Base-by-base conservation (phyloP, 2,113 vertebrate species). In the Penelope pileata region DNA sequence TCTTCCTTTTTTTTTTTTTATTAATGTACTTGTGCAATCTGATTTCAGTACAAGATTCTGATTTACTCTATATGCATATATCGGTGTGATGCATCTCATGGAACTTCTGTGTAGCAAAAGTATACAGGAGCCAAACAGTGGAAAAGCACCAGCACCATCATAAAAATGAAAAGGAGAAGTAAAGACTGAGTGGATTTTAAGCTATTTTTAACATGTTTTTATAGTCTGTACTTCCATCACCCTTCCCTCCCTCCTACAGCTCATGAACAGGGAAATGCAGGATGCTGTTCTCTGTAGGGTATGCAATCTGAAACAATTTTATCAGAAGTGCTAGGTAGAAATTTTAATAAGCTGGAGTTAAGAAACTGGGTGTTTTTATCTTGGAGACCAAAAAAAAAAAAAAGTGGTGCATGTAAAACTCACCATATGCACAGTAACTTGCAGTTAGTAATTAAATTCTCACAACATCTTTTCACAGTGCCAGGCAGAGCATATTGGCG, bases 401-500 rank as follows among this genome's bases (percentile, higher is more conserved):
- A 17, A 69, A 91, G 54, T 48, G 50, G 58, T 75, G 77, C 70
- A 68, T 92, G 94, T 95, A 80, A 88, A 91, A 91, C 88, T 78
- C 16, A 36, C 92, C 88, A 91, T 95, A 96, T 95, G 94, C 90
- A 79, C 80, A 88, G 91, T 88, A 93, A 91, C 88, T 96, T 92
- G 94, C 89, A 84, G 95, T 95, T 89, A 90, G 87, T 93, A 97
- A 97, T 97, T 97, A 97, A 94, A 96, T 96, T 96, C 92, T 95
- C 95, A 89, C 93, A 96, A 95, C 94, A 92, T 79, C 82, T 66
- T 95, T 85, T 77, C 90, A 73, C 85, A 66, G 82, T 94, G 89
- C 95, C 96, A 97, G 91, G 91, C 95, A 94, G 72, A 97, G 67
- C 96, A 97, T 94, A 96, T 96, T 97, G 96, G 95, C 91, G 94